These are phyloP conservation scores for Vanessa tameamea DNA, from an alignment of 1,140 invertebrate species.

Conservation along the genomic window DNA sequence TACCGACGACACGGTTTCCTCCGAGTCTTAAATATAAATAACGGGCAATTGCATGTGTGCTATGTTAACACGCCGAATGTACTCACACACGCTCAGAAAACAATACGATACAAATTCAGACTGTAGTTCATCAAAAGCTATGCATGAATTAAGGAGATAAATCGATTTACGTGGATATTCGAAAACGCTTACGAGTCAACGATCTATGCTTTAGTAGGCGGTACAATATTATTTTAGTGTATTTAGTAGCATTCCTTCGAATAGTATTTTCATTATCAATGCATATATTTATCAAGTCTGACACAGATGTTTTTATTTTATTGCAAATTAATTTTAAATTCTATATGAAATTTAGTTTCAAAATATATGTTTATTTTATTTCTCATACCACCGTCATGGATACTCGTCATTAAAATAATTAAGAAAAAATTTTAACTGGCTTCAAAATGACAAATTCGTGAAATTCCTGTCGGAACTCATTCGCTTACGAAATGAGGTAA, in stretches of 20 bases:
- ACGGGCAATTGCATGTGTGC: slow-evolving; percentile 52
- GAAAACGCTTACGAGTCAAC: neutral
- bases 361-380: slow-evolving; percentile 7
- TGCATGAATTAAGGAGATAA: slow-evolving; percentile 29
- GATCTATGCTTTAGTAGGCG: neutral
- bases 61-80: slow-evolving; percentile 47
- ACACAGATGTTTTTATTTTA: neutral
- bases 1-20: slow-evolving; percentile 61
- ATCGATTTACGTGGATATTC: neutral
- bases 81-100: slow-evolving; percentile 64
- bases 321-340: neutral
- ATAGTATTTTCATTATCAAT: neutral
- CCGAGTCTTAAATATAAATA: slow-evolving; percentile 63
- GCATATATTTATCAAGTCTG: neutral
- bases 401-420: slow-evolving; percentile 24
- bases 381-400: slow-evolving; percentile 4
- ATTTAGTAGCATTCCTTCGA: neutral
- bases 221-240: too few species aligned
- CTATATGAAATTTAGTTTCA: neutral
- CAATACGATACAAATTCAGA: slow-evolving; percentile 61
- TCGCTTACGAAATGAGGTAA: slow-evolving; percentile 36
- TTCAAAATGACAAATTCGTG: slow-evolving; percentile 36
- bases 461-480: slow-evolving; percentile 30
- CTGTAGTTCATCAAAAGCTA: slow-evolving; percentile 45
- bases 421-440: slow-evolving; percentile 37